phyloP scores from a whole-genome alignment of 53 echinoderm and acorn worm genomes.

The Apostichopus leukothele region DNA sequence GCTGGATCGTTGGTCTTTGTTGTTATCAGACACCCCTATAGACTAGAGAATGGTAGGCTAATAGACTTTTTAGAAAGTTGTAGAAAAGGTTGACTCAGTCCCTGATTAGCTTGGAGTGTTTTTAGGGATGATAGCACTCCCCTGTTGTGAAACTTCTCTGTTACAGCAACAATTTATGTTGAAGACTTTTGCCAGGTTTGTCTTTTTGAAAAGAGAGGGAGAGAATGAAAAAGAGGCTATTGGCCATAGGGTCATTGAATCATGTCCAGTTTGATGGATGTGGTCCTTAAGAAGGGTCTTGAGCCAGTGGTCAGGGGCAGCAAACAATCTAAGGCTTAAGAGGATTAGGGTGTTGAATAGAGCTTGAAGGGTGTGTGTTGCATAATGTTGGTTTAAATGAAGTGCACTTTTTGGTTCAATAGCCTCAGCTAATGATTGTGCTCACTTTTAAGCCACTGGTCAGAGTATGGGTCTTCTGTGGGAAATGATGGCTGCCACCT shows the following conservation, averaged over 20 bases:
- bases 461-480: not conserved
- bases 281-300: not conserved
- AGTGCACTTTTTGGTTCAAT: constrained; percentile 24
- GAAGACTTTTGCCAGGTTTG: not conserved
- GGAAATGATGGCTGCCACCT: constrained; percentile 1
- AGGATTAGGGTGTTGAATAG: not conserved
- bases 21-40: no score
- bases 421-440: not conserved
- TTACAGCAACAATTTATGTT: constrained; percentile 32
- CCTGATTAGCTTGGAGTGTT: no score
- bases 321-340: constrained; percentile 4
- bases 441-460: not conserved
- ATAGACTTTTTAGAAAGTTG: no score
- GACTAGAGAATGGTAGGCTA: no score
- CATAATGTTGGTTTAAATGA: constrained; percentile 29
- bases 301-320: constrained; percentile 15
- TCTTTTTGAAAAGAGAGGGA: not conserved
- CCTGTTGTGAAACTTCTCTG: not conserved
- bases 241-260: not conserved
- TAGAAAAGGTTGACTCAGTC: no score
- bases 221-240: not conserved
- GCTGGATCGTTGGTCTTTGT: no score
- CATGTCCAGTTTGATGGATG: not conserved
- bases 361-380: constrained; percentile 1
- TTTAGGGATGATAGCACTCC: no score